phyloP scores from a whole-genome alignment of 2,797 vertebrate species.

The Semaprochilodus insignis region DNA sequence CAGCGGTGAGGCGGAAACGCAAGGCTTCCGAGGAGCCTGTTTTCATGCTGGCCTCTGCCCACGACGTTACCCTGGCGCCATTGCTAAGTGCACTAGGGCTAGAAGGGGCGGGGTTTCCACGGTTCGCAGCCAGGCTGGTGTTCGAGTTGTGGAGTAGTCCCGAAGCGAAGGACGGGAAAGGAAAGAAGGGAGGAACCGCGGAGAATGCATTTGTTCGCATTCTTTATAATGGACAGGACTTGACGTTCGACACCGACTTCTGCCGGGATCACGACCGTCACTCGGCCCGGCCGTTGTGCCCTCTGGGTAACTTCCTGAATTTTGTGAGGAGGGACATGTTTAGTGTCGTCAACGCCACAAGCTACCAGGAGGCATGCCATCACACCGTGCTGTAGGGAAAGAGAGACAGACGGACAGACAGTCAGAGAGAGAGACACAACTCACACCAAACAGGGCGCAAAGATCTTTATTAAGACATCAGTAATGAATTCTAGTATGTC shows the following conservation, averaged over 20 bases:
- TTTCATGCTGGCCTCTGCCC: constrained; percentile 90
- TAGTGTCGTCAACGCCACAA: constrained; percentile 83
- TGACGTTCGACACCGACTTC: constrained; percentile 93
- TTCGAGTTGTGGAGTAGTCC: constrained; percentile 94
- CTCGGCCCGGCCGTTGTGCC: constrained; percentile 86
- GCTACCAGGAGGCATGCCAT: constrained; percentile 91
- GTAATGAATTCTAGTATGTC: no score
- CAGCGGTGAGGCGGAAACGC: constrained; percentile 22
- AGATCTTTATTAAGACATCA: no score
- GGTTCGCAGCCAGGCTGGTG: constrained; percentile 92
- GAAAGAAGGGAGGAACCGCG: constrained; percentile 57
- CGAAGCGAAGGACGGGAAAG: constrained; percentile 10
- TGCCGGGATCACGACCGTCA: constrained; percentile 81
- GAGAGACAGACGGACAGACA: neutral
- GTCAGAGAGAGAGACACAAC: neutral
- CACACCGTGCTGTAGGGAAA: constrained; percentile 26
- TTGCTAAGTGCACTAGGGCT: constrained; percentile 93
- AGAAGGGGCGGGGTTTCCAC: constrained; percentile 88
- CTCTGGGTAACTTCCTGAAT: constrained; percentile 88
- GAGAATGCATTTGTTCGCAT: constrained; percentile 84
- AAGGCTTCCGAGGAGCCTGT: constrained; percentile 78
- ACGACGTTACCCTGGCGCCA: constrained; percentile 94
- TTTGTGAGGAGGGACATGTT: constrained; percentile 95
- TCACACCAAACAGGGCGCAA: no score
- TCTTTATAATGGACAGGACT: constrained; percentile 94